These are phyloP conservation scores for Erebia aethiops DNA, from an alignment of 2,888 invertebrate species.

Conservation along the genomic window DNA sequence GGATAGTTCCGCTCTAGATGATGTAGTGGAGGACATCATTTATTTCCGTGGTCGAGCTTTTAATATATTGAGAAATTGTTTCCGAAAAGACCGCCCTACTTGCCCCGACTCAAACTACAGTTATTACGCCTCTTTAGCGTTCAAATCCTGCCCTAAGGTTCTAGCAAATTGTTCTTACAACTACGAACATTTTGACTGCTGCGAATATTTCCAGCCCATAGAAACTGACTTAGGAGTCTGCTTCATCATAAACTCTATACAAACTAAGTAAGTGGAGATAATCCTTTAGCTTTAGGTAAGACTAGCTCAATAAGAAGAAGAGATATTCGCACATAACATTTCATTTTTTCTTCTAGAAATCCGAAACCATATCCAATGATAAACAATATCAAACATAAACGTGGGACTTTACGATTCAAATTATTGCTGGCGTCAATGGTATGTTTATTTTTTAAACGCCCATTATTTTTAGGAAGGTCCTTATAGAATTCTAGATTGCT, in stretches of 20 bases:
- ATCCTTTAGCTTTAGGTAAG: not conserved
- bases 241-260: constrained; percentile 84
- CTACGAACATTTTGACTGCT: constrained; percentile 81
- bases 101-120: constrained; percentile 84
- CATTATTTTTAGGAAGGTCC: too few species aligned
- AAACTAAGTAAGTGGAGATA: constrained; percentile 67
- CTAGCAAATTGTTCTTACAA: constrained; percentile 81
- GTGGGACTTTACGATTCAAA: constrained; percentile 77
- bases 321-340: too few species aligned
- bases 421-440: constrained; percentile 75
- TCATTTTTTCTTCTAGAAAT: constrained; percentile 51
- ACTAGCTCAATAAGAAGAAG: not conserved
- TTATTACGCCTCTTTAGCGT: constrained; percentile 82
- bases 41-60: constrained; percentile 87
- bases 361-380: constrained; percentile 75
- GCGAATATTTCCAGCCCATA: constrained; percentile 83
- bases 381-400: constrained; percentile 75
- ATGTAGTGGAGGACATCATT: constrained; percentile 86
- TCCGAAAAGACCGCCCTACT: constrained; percentile 70
- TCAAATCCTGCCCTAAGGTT: constrained; percentile 75
- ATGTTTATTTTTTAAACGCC: constrained; percentile 42
- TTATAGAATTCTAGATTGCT: too few species aligned
- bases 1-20: constrained; percentile 86
- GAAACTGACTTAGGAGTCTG: constrained; percentile 85
- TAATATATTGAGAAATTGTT: constrained; percentile 84